Evolutionary conservation across 2,888 invertebrate species (phyloP).

Genomic region (Eristalis arbustorum): DNA sequence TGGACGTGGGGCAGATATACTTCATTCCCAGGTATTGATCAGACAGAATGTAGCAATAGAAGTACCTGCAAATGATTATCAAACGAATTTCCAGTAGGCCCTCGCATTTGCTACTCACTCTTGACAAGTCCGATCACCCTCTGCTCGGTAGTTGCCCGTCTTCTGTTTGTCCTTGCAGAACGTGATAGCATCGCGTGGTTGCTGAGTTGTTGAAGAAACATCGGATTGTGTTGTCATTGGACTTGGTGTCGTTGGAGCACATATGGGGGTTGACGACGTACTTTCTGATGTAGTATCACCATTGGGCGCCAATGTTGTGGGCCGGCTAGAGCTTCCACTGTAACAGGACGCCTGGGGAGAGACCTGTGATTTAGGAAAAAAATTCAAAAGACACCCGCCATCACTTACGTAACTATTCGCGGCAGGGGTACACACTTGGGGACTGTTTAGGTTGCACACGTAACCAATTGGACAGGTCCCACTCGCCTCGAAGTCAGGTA

Average conservation of each 20-base stretch:
- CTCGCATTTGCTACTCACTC: conserved; percentile 55
- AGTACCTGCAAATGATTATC: conserved; percentile 58
- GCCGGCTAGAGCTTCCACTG: background rate
- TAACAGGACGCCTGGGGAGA: conserved; percentile 48
- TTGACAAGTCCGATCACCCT: conserved; percentile 70
- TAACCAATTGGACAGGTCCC: conserved; percentile 65
- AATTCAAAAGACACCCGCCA: no score
- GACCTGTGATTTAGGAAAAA: background rate
- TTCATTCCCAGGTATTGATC: conserved; percentile 71
- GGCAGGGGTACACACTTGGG: conserved; percentile 62
- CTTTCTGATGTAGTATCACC: background rate
- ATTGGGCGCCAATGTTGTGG: background rate
- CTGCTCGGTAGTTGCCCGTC: conserved; percentile 42
- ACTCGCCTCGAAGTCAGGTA: conserved; percentile 25
- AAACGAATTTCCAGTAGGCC: background rate
- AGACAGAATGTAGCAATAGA: conserved; percentile 71
- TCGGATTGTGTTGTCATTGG: background rate
- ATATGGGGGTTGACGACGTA: no score
- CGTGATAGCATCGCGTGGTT: conserved; percentile 37
- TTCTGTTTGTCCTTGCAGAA: conserved; percentile 51
- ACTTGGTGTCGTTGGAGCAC: background rate
- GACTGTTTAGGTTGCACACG: conserved; percentile 67
- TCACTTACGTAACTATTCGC: conserved; percentile 41
- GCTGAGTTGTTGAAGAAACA: conserved; percentile 5
- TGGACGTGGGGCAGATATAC: conserved; percentile 63